Percentiles rank a stretch among this genome's conserved stretches.
Conservation (phyloP, 2,797 vertebrate genomes). For the Lagocephalus sceleratus region DNA sequence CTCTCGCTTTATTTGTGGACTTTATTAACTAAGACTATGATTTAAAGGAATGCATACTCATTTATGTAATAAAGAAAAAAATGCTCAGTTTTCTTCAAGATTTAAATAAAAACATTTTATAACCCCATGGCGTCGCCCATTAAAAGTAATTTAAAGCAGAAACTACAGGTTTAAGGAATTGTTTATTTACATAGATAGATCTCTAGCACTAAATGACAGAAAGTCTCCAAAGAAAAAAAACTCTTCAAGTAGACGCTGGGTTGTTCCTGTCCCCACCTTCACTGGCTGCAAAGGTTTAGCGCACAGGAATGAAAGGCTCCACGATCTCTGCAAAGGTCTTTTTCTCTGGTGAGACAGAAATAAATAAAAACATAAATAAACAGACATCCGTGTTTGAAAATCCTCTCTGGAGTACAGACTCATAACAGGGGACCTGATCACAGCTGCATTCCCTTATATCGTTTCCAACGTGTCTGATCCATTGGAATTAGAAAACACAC, state of each 20-base stretch:
- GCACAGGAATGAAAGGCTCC: conserved; percentile 83
- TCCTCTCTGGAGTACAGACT: neutral
- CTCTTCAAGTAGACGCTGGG: conserved; percentile 1
- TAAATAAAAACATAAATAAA: conserved; percentile 7
- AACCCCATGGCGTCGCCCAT: neutral
- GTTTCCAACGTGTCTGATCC: too few species aligned
- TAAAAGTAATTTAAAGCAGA: neutral
- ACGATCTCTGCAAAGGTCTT: conserved; percentile 80
- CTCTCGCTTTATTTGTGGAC: neutral
- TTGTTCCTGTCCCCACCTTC: conserved; percentile 14
- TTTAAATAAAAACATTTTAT: neutral
- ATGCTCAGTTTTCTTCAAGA: neutral
- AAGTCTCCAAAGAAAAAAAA: conserved; percentile 34
- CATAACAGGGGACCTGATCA: too few species aligned
- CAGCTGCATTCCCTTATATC: too few species aligned
- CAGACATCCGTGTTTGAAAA: neutral
- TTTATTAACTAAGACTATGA: neutral
- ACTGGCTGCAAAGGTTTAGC: conserved; percentile 63
- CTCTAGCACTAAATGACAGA: conserved; percentile 39
- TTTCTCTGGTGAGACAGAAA: conserved; percentile 73
- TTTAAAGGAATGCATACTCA: conserved; percentile 1
- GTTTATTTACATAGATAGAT: conserved; percentile 63
- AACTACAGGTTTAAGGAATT: neutral
- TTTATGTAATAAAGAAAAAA: neutral
- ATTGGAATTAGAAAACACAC: too few species aligned